Base-by-base conservation (phyloP, 2,797 vertebrate genomes). In the Manis javanica region DNA sequence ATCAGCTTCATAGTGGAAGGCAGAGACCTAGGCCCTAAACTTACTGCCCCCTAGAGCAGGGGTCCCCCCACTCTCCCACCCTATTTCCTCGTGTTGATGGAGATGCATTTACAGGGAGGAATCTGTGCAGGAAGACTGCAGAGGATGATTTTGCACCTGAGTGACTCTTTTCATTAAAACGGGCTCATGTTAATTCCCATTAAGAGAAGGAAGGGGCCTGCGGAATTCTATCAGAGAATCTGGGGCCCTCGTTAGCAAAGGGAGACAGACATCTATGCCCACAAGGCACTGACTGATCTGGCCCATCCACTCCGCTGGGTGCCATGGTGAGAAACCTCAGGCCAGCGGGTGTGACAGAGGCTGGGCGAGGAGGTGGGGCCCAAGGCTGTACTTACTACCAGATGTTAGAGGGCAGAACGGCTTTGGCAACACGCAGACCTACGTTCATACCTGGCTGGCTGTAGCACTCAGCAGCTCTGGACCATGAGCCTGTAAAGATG, bases 141-240 rank as follows among this genome's bases (percentile, higher is more conserved):
- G 37, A 81, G 5, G 24, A 71, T 34, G 37, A 29, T 12, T 83
- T 84, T 29, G 72, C 8, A 57, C 21, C 59, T 5, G 15, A 71
- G 29, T 4, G 29, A 46, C 37, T n/a, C 42, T 71, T 84, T 78
- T 78, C 66, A n/a, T 37, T 53, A 87, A 91, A 87, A 66, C 24
- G 11, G 69, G 42, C 91, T 68, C n/a, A 0, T 26, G 34, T 84
- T 64, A 66, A 8, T 49, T 92, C 51, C 57, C 63, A 2, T n/a
- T 72, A n/a, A 75, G 71, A 39, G 42, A 91, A 95, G 39, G 29
- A 39, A 84, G 63, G 10, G 4, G 49, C 39, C 88, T 24, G 7
- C 18, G 49, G 23, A 7, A 72, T 61, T 75, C 82, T 89, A 83
- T 66, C 90, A 51, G 63, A 86, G 81, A 81, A 49, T 31, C 57